A percentile compares a stretch with the other conserved stretches of the same genome.
phyloP scores from a whole-genome alignment of 2,113 vertebrate genomes.

The Thalassoma bifasciatum region DNA sequence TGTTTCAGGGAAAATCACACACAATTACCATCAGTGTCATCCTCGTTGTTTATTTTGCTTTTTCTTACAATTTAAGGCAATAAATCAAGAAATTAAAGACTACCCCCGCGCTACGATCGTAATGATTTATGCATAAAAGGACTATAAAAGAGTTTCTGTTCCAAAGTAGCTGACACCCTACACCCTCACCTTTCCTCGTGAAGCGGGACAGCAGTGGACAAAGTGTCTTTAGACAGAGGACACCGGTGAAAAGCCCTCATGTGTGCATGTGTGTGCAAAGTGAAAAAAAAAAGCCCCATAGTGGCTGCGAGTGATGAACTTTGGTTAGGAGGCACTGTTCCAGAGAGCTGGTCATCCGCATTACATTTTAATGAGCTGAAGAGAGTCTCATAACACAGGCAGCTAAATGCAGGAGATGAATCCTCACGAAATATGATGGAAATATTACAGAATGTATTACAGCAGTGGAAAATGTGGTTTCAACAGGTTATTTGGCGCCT shows the following conservation, averaged over 20 bases:
- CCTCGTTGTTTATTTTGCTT: conserved; percentile 16
- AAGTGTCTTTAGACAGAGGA: conserved; percentile 63
- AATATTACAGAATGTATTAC: conserved; percentile 14
- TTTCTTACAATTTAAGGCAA: neutral
- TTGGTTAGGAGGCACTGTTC: conserved; percentile 89
- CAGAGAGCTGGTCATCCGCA: conserved; percentile 85
- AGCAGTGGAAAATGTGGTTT: conserved; percentile 23
- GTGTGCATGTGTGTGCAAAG: conserved; percentile 57
- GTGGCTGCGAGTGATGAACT: conserved; percentile 85
- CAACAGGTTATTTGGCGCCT: conserved; percentile 38
- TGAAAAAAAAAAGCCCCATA: conserved; percentile 67
- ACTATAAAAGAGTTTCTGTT: conserved; percentile 58
- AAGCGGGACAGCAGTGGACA: conserved; percentile 58
- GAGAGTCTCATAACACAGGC: conserved; percentile 78
- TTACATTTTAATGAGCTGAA: conserved; percentile 89
- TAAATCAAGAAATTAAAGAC: neutral
- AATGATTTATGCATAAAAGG: conserved; percentile 29
- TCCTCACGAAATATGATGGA: conserved; percentile 53
- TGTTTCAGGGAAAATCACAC: neutral
- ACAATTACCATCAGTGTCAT: conserved; percentile 16
- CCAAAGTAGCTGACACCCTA: conserved; percentile 50
- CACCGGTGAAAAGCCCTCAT: conserved; percentile 36
- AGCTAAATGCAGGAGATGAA: conserved; percentile 63
- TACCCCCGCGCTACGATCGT: neutral
- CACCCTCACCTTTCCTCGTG: conserved; percentile 56